These are phyloP conservation scores for Melolontha melolontha DNA, from an alignment of 2,888 invertebrate genomes.

Conservation along the genomic window DNA sequence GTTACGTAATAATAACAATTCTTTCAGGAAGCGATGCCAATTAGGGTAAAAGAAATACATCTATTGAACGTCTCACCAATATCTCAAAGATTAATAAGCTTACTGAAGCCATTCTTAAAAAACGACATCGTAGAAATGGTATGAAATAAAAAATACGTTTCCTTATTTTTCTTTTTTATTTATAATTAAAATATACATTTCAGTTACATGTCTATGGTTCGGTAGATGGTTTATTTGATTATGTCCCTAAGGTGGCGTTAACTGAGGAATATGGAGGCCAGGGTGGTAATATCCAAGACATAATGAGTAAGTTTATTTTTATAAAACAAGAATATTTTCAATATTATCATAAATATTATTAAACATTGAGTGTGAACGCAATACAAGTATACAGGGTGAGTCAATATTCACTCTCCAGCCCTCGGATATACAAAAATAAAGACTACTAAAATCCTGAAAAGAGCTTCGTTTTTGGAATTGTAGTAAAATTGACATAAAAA, in stretches of 20 bases:
- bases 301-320: slow-evolving; percentile 31
- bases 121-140: slow-evolving; percentile 68
- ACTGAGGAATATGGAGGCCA: slow-evolving; percentile 42
- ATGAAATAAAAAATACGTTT: slow-evolving; percentile 2
- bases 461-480: too few species aligned
- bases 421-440: too few species aligned
- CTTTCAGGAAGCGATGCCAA: slow-evolving; percentile 69
- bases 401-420: too few species aligned
- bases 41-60: slow-evolving; percentile 75
- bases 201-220: slow-evolving; percentile 42
- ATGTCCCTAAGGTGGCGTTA: slow-evolving; percentile 37
- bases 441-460: too few species aligned
- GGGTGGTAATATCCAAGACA: slow-evolving; percentile 19
- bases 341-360: background rate
- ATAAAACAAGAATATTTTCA: background rate
- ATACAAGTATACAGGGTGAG: too few species aligned
- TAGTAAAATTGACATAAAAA: too few species aligned
- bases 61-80: slow-evolving; percentile 76
- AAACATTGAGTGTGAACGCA: too few species aligned
- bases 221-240: slow-evolving; percentile 39
- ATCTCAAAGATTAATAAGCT: slow-evolving; percentile 75
- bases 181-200: slow-evolving; percentile 39
- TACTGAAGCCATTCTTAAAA: slow-evolving; percentile 78
- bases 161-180: background rate
- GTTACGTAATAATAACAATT: too few species aligned